phyloP scores from a whole-genome alignment of 2,797 vertebrate genomes.

The Pseudochirops cupreus region DNA sequence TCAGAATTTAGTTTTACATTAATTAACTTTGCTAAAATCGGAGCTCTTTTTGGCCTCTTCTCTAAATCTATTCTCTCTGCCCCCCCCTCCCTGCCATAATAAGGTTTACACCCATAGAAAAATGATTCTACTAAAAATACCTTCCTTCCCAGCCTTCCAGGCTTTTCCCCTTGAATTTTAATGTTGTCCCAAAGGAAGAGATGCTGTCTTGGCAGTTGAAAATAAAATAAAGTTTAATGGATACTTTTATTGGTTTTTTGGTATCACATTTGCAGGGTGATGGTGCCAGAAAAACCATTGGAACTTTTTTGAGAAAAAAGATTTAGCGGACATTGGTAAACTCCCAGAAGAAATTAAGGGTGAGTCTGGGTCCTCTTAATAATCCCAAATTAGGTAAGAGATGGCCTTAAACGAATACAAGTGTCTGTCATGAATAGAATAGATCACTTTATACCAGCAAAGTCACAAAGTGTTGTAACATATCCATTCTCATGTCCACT shows the following conservation, averaged over 20 bases:
- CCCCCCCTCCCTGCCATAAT: background rate
- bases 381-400: background rate
- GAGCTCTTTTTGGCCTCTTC: background rate
- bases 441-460: background rate
- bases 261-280: background rate
- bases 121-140: background rate
- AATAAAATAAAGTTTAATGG: slow-evolving; percentile 46
- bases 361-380: background rate
- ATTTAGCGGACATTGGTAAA: slow-evolving; percentile 26
- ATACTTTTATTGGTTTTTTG: slow-evolving; percentile 33
- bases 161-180: slow-evolving; percentile 37
- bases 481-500: background rate
- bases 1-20: background rate
- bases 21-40: background rate
- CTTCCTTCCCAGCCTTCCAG: slow-evolving; percentile 18
- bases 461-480: background rate
- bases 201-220: slow-evolving; percentile 41
- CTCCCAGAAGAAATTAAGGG: slow-evolving; percentile 39
- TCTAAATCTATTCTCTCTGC: background rate
- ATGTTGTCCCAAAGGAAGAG: slow-evolving; percentile 44
- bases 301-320: background rate
- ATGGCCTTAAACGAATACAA: background rate
- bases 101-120: background rate
- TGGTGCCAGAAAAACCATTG: background rate
- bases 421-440: background rate